Evolutionary conservation across 1,140 invertebrate species (phyloP), one percentile per base, ranked within the genome.

Genomic region (Varroa destructor): DNA sequence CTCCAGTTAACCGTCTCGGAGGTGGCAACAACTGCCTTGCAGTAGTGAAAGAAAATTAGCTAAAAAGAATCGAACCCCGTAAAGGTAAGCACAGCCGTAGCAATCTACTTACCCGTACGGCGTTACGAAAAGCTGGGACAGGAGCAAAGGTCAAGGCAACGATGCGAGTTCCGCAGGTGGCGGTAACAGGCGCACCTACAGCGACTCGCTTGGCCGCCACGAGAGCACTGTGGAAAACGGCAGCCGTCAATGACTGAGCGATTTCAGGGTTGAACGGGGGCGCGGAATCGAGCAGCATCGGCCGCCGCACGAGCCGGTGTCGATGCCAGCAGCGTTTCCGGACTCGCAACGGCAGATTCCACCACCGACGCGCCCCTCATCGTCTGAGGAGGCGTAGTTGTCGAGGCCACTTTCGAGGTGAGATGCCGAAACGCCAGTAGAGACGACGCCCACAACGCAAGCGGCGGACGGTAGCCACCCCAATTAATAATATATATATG

Each of bases 281-380:
- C 74, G 70, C 71, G 1, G 71, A 74, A 74, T 25, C 73, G 54
- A 14, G 51, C 25, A n/a, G 72, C 71, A 58, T 74, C 64, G 12
- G 74, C 76, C 1, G 71, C 77, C 77, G 56, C 77, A 78, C 0
- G 74, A 75, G 25, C 77, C 77, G 43, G 73, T 70, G 5, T 75
- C 72, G 51, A 73, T 75, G 8, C 77, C 77, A 14, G 70, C 55
- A 55, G 73, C 73, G 70, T 75, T 74, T 4, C 77, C 76, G 10
- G 71, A 58, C 72, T 77, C 77, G 8, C 74, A 74, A 37, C 77
- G 67, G 76, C 76, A 77, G 14, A 75, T 74, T 36, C 75, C 75
- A 55, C 76, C 76, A 51, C 73, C 72, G 1, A 74, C 67, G 56
- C 77, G 76, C 3, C 77, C 76, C 56, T 77, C 76, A 71, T 77